Conservation (phyloP, 2,113 vertebrate species). For the Gymnogyps californianus region DNA sequence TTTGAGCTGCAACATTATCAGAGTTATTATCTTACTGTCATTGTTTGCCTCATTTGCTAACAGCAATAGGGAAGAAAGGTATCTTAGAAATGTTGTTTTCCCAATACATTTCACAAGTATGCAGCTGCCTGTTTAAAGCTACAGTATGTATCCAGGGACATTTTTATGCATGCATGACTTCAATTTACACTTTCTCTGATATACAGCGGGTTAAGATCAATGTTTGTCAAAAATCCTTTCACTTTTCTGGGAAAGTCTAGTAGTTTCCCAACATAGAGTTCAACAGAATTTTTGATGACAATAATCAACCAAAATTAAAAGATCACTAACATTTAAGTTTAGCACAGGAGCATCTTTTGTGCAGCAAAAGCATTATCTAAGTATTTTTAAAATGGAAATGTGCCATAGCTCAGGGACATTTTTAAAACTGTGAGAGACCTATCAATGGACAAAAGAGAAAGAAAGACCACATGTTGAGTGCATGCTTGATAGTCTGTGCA, state of each 20-base stretch:
- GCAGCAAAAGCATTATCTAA: neutral
- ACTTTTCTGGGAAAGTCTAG: neutral
- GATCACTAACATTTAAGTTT: neutral
- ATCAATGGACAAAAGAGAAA: conserved; percentile 33
- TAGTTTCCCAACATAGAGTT: neutral
- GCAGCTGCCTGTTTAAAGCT: neutral
- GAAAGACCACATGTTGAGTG: neutral
- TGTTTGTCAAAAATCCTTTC: neutral
- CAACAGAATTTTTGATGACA: neutral
- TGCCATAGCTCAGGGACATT: neutral
- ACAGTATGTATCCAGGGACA: neutral
- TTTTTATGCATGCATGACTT: neutral
- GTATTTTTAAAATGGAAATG: neutral
- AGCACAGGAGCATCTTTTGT: neutral
- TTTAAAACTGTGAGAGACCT: conserved; percentile 10
- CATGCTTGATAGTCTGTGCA: conserved; percentile 6
- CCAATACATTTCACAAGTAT: neutral
- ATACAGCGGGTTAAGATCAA: neutral
- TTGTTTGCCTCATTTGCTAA: neutral
- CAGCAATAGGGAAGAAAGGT: neutral
- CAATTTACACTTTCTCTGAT: neutral
- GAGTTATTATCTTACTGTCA: neutral
- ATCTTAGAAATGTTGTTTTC: neutral
- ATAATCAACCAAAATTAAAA: conserved; percentile 6
- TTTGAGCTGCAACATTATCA: neutral